A percentile compares a stretch with the other conserved stretches of the same genome.
phyloP scores from a whole-genome alignment of 2,113 vertebrate species.

The Thamnophis sirtalis region DNA sequence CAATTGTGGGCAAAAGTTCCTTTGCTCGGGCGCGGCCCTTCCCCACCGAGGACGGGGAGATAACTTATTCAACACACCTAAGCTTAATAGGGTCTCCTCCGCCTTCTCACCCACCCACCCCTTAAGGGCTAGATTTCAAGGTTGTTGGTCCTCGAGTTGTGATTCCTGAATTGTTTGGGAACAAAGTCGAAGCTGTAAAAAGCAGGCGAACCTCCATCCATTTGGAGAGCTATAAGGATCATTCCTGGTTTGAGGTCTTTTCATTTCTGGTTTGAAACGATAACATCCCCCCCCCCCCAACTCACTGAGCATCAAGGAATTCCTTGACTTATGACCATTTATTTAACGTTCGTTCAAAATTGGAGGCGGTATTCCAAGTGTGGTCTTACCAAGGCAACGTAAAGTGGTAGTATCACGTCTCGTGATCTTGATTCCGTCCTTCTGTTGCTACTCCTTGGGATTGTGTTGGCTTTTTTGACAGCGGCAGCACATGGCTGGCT shows the following conservation, averaged over 20 bases:
- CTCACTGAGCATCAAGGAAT: not conserved
- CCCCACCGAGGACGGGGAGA: not conserved
- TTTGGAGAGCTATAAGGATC: not conserved
- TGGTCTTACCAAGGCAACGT: no score
- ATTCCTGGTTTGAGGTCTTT: not conserved
- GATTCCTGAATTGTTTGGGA: not conserved
- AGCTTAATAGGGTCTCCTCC: not conserved
- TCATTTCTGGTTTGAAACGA: not conserved
- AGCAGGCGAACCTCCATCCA: not conserved
- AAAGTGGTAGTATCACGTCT: no score
- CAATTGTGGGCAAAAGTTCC: not conserved
- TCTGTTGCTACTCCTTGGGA: not conserved
- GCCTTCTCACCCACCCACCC: no score
- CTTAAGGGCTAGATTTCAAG: not conserved
- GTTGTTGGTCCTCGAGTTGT: not conserved
- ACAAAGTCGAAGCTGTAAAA: not conserved
- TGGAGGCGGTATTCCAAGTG: no score
- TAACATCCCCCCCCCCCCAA: fast-evolving
- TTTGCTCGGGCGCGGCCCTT: not conserved
- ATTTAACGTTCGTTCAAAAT: no score
- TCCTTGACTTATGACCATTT: no score
- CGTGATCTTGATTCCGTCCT: not conserved
- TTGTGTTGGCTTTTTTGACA: not conserved
- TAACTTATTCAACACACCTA: not conserved
- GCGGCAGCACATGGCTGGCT: not conserved